Conservation (phyloP, 2,797 vertebrate species). For the Eospalax fontanierii region DNA sequence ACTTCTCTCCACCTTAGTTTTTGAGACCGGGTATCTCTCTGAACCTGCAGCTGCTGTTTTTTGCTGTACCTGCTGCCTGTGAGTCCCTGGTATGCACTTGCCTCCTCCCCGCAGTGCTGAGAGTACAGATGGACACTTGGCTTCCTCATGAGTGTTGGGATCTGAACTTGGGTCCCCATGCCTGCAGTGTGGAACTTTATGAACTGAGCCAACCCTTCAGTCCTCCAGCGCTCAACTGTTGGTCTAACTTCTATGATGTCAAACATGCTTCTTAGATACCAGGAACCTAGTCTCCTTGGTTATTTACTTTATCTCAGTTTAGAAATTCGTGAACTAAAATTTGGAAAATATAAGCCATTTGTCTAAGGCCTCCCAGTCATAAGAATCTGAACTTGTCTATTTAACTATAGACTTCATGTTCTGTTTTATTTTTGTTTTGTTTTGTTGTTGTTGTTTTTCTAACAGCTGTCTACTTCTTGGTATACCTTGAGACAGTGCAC, state of each 20-base stretch:
- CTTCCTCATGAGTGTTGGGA: neutral
- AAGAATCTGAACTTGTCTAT: constrained; percentile 6
- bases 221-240: neutral
- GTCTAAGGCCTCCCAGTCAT: neutral
- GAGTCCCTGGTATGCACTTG: neutral
- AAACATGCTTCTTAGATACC: neutral
- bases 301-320: neutral
- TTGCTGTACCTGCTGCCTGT: neutral
- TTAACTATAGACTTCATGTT: neutral
- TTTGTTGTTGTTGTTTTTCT: too few relatives aligned
- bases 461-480: neutral
- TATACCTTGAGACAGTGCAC: neutral
- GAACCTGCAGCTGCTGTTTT: neutral
- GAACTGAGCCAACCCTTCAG: rapidly evolving
- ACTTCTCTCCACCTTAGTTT: neutral
- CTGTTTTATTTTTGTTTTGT: neutral
- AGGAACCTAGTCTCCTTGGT: neutral
- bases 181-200: neutral
- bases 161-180: neutral
- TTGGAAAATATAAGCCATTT: constrained; percentile 1
- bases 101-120: neutral
- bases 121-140: neutral
- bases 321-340: neutral
- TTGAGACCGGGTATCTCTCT: neutral
- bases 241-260: neutral